Evolutionary conservation across 2,888 invertebrate genomes (phyloP), one percentile per base, ranked within the genome.

Genomic region (Falcaria lacertinaria): DNA sequence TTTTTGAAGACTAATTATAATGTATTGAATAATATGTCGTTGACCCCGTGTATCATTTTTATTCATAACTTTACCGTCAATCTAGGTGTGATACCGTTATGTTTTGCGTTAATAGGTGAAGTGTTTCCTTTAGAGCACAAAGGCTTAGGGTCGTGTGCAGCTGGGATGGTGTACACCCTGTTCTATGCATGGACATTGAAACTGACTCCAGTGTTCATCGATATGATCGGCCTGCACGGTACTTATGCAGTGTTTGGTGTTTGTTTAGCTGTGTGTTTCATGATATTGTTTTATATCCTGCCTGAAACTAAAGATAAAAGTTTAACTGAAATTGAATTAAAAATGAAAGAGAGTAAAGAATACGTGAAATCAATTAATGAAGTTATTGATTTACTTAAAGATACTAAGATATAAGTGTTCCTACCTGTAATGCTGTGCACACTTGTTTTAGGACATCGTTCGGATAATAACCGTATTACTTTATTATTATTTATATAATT

Each of bases 231-330:
- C 2, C 39, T 74, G 0, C 45, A 59, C 2, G 66, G 70, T 0
- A 62, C 64, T 0, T 75, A 64, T 49, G 49, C 48, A 3, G 59
- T 68, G 4, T 75, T 61, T 33, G 73, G 61, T 2, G 8, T 56
- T 0, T 40, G 46, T 37, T 47, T 74, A 15, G 35, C 49, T 6
- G 7, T 64, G 3, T 62, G 68, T 46, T 48, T 71, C 2, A 3
- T 54, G 0, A n/a, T 63, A 17, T 48, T 75, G 35, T 60, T 59
- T 45, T 64, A 51, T 35, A 47, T 69, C 22, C 22, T 77, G 15
- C 69, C 69, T 11, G 77, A 77, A 50, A 76, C 76, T 1, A 76
- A 74, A 43, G 68, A 71, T 38, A 73, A 54, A 43, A 63, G 68
- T 0, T 48, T 76, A 22, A 66, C 69, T 42, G 64, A 74, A 14